Evolutionary conservation across 2,797 vertebrate genomes (phyloP), one percentile per base, ranked within the genome.

Genomic region (Caiman crocodilus): DNA sequence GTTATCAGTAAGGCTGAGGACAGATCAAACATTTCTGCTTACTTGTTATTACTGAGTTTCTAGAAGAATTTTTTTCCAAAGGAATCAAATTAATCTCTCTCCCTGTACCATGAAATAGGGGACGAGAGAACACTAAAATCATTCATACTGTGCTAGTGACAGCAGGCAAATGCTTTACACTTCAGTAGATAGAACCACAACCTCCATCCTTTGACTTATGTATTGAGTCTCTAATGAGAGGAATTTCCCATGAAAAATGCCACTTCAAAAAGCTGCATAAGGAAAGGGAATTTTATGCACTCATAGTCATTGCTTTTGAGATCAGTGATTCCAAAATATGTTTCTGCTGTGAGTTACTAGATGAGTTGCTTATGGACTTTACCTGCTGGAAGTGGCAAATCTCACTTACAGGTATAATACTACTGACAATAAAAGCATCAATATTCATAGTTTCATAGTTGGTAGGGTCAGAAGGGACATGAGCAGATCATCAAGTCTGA

Each of bases 181-280:
- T 83, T 18, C 6, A 77, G 5, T 88, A 12, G 64, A 57, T 26
- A 75, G 15, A 32, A 74, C 21, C 4, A 28, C 14, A 5, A 20
- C 79, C 76, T 58, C 2, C 18, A 67, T 95, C 13, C 12, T 79
- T 77, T 85, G 14, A 57, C 57, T 75, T 73, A 71, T 50, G 35
- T 79, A 73, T 5, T 23, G 26, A 83, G 11, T 77, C 93, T 20
- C 8, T 76, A 79, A 32, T 14, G 2, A 85, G 71, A 87, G 91
- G 78, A 76, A 15, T 4, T 76, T 85, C 59, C 32, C 5, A 75
- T 83, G 5, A 3, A 79, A 90, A 85, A 11, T 0, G 0, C 56
- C n/a, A 35, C 18, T 75, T 91, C 56, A 85, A 79, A 74, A 23
- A 1, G 0, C 82, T 90, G 3, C 14, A 35, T 0, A 0, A 85